phyloP scores from a whole-genome alignment of 2,888 invertebrate genomes.

The Pogonocherus hispidulus region DNA sequence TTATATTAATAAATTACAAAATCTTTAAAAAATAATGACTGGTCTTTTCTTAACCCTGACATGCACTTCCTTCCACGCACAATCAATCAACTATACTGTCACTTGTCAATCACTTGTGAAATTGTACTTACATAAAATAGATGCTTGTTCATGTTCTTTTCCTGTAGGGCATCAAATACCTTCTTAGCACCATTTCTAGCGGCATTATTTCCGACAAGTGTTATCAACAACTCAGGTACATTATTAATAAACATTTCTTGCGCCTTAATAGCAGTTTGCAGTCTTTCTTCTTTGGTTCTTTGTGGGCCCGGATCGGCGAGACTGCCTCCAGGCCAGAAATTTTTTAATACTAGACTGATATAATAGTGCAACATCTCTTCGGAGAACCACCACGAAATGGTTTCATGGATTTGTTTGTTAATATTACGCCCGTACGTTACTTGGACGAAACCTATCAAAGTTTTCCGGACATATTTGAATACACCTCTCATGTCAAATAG shows the following conservation, averaged over 20 bases:
- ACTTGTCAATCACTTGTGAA: neutral
- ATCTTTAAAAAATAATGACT: too few relatives aligned
- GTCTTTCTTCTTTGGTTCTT: constrained; percentile 76
- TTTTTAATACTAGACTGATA: constrained; percentile 84
- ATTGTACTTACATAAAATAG: constrained; percentile 86
- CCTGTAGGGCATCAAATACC: constrained; percentile 88
- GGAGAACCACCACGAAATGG: constrained; percentile 88
- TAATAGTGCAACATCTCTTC: constrained; percentile 94
- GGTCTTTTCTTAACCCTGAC: too few relatives aligned
- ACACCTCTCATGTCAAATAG: constrained; percentile 92
- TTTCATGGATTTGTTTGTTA: constrained; percentile 91
- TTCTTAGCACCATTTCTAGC: constrained; percentile 87
- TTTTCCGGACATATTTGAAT: constrained; percentile 88
- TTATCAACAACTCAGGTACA: constrained; percentile 84
- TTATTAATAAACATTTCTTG: constrained; percentile 79
- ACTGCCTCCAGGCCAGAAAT: constrained; percentile 92
- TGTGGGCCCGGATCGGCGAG: constrained; percentile 72
- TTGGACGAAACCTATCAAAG: constrained; percentile 91
- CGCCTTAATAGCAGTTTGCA: constrained; percentile 80
- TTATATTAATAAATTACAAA: too few relatives aligned
- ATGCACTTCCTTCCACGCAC: too few relatives aligned
- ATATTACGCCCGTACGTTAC: constrained; percentile 79
- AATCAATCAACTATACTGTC: too few relatives aligned
- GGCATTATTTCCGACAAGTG: constrained; percentile 88
- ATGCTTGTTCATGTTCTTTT: constrained; percentile 89